Evolutionary conservation across 1,140 invertebrate species (phyloP), one percentile per base, ranked within the genome.

Genomic region (Drosophila sechellia): DNA sequence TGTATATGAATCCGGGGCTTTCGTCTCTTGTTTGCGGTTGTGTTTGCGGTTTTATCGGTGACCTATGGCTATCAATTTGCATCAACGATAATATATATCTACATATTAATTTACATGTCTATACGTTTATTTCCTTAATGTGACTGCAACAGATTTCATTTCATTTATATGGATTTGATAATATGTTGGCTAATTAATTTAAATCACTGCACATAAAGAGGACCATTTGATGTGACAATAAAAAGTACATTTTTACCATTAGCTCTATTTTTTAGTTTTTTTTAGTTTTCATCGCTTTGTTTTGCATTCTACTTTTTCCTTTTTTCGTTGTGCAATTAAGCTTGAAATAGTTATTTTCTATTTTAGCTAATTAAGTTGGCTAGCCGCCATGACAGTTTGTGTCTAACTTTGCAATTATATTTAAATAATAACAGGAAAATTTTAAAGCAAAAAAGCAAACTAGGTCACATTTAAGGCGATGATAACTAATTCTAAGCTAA

Each of bases 21-120:
- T 79, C 84, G 75, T 87, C 84, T 79, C 83, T 46, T 76, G 76
- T 79, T 77, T 89, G 83, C 53, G 83, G 83, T 79, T 54, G 50
- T 43, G 65, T 43, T 65, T 57, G 58, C 39, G 64, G 66, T 56
- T 70, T 39, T n/a, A 40, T 46, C 37, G 49, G 79, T 72, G 64
- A 70, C 60, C 75, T 66, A 54, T 64, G 65, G 71, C 83, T 78
- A 81, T 78, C 77, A 86, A 69, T 81, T 65, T 69, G 50, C 75
- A 64, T 73, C 71, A 66, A 64, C 60, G 45, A 39, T 10, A 37
- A 39, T 20, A 45, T 58, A 37, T 39, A 43, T 42, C 25, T 40
- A 63, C 40, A 31, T 20, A 27, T 40, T 17, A 46, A 13, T 39
- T 43, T 37, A 31, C 12, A 55, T 48, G 43, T 31, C 40, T 39